Evolutionary conservation across 2,888 invertebrate species (phyloP).

Genomic region (Reticulitermes lucifugus): DNA sequence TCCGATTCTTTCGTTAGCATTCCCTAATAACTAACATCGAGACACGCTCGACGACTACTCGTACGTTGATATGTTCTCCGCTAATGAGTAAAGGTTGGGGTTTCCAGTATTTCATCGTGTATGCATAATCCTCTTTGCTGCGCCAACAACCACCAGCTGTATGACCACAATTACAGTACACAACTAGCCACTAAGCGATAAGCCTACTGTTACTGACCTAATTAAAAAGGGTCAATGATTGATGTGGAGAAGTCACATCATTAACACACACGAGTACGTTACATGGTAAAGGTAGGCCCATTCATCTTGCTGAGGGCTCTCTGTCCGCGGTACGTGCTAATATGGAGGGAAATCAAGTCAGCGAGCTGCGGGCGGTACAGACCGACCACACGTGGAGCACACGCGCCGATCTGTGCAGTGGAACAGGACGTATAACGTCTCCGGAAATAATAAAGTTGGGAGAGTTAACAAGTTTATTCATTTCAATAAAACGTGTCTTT

Average conservation of each 20-base stretch:
- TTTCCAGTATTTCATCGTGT: slow-evolving; percentile 5
- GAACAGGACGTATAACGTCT: neutral
- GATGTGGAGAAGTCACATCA: neutral
- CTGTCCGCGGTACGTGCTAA: neutral
- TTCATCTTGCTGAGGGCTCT: slow-evolving; percentile 14
- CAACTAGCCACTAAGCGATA: slow-evolving; percentile 19
- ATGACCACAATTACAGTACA: slow-evolving; percentile 19
- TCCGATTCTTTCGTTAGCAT: neutral
- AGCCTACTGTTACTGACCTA: slow-evolving; percentile 9
- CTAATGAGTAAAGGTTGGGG: neutral
- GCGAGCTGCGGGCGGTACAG: neutral
- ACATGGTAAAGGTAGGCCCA: slow-evolving; percentile 20
- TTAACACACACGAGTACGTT: slow-evolving; percentile 5
- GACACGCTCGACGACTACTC: neutral
- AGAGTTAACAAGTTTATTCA: too few species aligned
- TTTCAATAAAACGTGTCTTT: too few species aligned
- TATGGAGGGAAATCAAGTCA: neutral
- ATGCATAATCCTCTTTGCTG: slow-evolving; percentile 5
- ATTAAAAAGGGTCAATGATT: slow-evolving; percentile 16
- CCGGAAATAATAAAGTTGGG: too few species aligned
- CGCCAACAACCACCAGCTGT: neutral
- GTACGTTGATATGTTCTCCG: neutral
- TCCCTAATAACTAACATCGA: neutral
- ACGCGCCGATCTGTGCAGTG: neutral
- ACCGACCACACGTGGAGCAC: neutral